Evolutionary conservation across 2,888 invertebrate genomes (phyloP).

Genomic region (Ichneumoninae sp.): DNA sequence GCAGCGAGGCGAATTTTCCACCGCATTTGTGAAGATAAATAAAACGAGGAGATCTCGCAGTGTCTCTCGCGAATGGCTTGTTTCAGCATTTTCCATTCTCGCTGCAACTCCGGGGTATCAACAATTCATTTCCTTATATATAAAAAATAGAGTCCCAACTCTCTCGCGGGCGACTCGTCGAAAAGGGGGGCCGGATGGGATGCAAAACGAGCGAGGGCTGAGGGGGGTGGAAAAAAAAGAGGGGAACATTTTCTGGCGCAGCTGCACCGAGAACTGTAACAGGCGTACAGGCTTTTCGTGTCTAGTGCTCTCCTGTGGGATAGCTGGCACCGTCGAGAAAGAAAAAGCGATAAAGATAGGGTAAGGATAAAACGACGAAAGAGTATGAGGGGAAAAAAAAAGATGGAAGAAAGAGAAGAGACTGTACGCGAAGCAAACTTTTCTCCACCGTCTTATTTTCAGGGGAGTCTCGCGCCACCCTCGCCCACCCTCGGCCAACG

Average conservation of each 20-base stretch:
- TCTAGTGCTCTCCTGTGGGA: slow-evolving; percentile 63
- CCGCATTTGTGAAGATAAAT: not conserved
- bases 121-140: slow-evolving; percentile 22
- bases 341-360: slow-evolving; percentile 64
- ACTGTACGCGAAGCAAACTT: slow-evolving; percentile 62
- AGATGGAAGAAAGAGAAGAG: slow-evolving; percentile 31
- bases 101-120: not conserved
- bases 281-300: slow-evolving; percentile 61
- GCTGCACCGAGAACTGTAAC: slow-evolving; percentile 55
- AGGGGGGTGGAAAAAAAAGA: slow-evolving; percentile 4
- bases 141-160: slow-evolving; percentile 14
- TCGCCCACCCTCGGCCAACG: slow-evolving; percentile 27
- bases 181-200: slow-evolving; percentile 22
- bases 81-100: slow-evolving; percentile 12
- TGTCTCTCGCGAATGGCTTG: not conserved
- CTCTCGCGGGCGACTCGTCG: slow-evolving; percentile 38
- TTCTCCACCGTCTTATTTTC: slow-evolving; percentile 64
- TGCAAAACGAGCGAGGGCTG: slow-evolving; percentile 55
- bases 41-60: not conserved
- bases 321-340: slow-evolving; percentile 49
- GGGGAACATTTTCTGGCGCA: slow-evolving; percentile 46
- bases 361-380: slow-evolving; percentile 51
- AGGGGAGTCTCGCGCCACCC: slow-evolving; percentile 40
- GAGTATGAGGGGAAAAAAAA: not conserved
- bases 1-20: not conserved